These are phyloP conservation scores for Tapirus indicus DNA, from an alignment of 2,797 vertebrate genomes.

Conservation along the genomic window DNA sequence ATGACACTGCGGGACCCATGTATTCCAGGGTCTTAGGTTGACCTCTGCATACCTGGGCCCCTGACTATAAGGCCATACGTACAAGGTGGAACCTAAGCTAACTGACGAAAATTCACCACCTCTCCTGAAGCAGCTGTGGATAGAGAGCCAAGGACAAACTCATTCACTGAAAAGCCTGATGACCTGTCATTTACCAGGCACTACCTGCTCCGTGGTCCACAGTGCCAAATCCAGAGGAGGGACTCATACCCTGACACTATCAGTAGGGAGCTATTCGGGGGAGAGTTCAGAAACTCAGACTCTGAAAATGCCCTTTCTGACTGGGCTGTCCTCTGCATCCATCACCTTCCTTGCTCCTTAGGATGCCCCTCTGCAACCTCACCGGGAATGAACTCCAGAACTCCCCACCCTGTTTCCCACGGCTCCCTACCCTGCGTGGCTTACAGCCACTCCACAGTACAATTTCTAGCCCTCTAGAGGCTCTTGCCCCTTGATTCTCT, in stretches of 20 bases:
- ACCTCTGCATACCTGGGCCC: background rate
- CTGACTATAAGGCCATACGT: background rate
- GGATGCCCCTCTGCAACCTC: background rate
- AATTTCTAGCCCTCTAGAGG: background rate
- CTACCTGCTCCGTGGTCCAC: background rate
- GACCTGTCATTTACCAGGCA: background rate
- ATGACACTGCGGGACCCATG: background rate
- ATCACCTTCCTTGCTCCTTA: background rate
- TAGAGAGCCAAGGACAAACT: background rate
- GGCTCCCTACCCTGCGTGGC: background rate
- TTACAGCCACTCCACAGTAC: background rate
- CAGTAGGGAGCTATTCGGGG: background rate
- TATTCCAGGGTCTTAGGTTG: background rate
- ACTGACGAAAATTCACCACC: background rate
- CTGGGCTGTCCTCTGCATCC: background rate
- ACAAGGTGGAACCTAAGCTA: background rate
- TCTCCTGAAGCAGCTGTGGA: background rate
- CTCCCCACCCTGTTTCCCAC: background rate
- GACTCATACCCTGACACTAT: background rate
- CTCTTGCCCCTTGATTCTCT: background rate
- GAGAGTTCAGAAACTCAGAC: background rate
- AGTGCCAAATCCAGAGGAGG: background rate
- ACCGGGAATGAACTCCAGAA: fast-evolving
- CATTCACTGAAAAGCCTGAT: background rate
- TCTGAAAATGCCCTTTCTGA: background rate